Conservation (phyloP, 2,888 invertebrate species). For the Brachyopa scutellaris region DNA sequence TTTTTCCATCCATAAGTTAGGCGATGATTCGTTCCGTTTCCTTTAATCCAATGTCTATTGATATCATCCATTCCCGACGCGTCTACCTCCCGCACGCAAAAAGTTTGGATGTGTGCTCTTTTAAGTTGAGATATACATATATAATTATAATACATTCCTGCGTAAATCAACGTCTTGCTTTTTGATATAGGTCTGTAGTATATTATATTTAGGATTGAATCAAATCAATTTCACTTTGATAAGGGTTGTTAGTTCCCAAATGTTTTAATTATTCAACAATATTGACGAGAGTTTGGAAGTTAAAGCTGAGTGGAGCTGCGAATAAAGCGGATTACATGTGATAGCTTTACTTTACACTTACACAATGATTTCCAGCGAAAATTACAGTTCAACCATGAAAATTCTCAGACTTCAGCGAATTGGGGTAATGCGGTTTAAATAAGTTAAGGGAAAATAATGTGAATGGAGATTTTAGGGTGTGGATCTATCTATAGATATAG, state of each 20-base stretch:
- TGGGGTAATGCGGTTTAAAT: too few relatives aligned
- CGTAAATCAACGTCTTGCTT: conserved; percentile 31
- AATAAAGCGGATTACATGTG: too few relatives aligned
- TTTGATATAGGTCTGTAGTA: conserved; percentile 33
- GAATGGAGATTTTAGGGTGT: too few relatives aligned
- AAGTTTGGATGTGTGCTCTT: background rate
- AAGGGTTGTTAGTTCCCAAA: conserved; percentile 1
- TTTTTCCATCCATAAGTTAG: conserved; percentile 21
- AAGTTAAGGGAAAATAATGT: too few relatives aligned
- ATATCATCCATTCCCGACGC: background rate
- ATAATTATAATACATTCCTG: conserved; percentile 33
- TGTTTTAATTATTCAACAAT: conserved; percentile 36
- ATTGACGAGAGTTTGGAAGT: background rate
- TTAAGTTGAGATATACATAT: conserved; percentile 12
- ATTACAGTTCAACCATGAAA: background rate
- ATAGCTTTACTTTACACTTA: background rate
- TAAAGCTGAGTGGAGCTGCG: conserved; percentile 10
- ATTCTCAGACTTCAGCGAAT: too few relatives aligned
- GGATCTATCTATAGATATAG: too few relatives aligned
- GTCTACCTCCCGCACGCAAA: too few relatives aligned
- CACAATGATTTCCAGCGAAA: background rate
- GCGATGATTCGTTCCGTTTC: background rate
- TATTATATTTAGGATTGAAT: conserved; percentile 33
- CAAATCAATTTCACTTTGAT: conserved; percentile 45
- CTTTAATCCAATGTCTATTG: conserved; percentile 8